Base-by-base conservation (phyloP, 1,140 invertebrate species). In the Ganaspis sp. region DNA sequence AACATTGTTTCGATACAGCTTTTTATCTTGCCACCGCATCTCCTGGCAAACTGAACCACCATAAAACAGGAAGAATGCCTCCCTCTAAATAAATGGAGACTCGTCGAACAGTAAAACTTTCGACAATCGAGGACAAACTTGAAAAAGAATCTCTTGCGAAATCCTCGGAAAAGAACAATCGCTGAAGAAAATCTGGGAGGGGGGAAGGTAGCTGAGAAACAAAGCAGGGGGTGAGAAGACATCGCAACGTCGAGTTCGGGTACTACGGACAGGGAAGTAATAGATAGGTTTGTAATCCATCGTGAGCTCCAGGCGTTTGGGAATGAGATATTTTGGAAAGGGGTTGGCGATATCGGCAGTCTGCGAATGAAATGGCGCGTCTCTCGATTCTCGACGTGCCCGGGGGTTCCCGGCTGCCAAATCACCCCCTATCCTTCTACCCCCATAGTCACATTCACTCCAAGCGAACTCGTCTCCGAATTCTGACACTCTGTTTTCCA, bases 261-360 rank as follows among this genome's bases (percentile, higher is more conserved):
- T 80, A 76, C 79, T 75, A 75, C 80, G 87, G 87, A 88, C 87
- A 90, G 87, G 86, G 82, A 87, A 89, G 89, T 91, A 90, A 91
- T 90, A 90, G 89, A 91, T 91, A 91, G 90, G 90, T 91, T 91
- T 91, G 90, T 91, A 91, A 91, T 91, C 89, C 88, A 90, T 90
- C 86, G 84, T 84, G 82, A 84, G 90, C 90, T 91, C 84, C 45
- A 81, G 90, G 89, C 90, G 86, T 86, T 91, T 87, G 84, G 86
- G 87, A 91, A 91, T 91, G 90, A 91, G 90, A 91, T 91, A 91
- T 91, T 91, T 90, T 87, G 88, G 87, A 87, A 87, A 83, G 86
- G 84, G 85, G 85, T 85, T 77, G 85, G 81, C 81, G 89, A 90
- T 91, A 91, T 91, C 90, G 90, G 90, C 90, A 91, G 90, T 90